Base-by-base conservation (phyloP, 2,888 invertebrate species). In the Cephus spinipes region DNA sequence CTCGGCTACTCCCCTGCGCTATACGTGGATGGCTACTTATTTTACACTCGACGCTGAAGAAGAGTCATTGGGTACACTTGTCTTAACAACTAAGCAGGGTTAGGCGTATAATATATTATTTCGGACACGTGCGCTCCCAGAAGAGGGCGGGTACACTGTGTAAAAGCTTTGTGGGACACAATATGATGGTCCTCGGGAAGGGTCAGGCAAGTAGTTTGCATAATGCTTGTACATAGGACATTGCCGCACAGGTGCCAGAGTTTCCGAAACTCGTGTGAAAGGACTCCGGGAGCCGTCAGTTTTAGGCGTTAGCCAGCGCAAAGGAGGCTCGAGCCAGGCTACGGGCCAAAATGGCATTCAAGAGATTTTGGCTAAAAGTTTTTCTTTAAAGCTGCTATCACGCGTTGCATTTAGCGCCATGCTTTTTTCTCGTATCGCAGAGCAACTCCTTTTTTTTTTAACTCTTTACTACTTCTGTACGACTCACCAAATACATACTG, bases 131-230 rank as follows among this genome's bases (percentile, higher is more conserved):
- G n/a, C 74, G 32, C 32, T 71, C 32, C 74, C 31, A 33, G n/a
- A 74, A 35, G 35, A 35, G 74, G 34, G 23, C 30, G 12, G 35
- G 2, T 12, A 33, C 12, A 35, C 34, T 1, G 33, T 32, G 34
- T 23, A 76, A 80, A 82, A 81, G 83, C 82, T 83, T 81, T 82
- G 83, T 77, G 80, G 82, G 77, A 82, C 82, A 84, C 82, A 84
- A 84, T 83, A 82, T 81, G 79, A 76, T 78, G 77, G 78, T 31
- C 77, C 78, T 83, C 85, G 84, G 83, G 83, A 83, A 83, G 84
- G 80, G 83, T 23, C 73, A 78, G 75, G 76, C 77, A 86, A 86
- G 86, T 86, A 88, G 86, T 89, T 89, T 89, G 88, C 87, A 85
- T 83, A 86, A 86, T 85, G 84, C 81, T 83, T 81, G 77, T 34